phyloP scores from a whole-genome alignment of 2,113 vertebrate genomes.

The Setophaga coronata region DNA sequence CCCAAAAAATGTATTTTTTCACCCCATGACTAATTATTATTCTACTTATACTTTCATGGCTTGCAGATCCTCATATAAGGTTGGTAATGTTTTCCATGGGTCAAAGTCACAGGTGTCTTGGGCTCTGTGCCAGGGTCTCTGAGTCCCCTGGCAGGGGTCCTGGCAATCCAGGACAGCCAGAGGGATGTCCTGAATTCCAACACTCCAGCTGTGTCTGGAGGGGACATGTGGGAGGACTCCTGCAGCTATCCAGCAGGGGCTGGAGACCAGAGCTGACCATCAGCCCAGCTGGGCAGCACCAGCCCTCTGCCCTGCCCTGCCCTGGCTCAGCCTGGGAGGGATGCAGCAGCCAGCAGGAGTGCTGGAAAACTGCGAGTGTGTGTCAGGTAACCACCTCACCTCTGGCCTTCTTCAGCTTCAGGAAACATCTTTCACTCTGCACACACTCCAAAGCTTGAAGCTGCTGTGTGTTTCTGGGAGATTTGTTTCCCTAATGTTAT shows the following conservation, averaged over 20 bases:
- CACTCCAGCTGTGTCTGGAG: neutral
- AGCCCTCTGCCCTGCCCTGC: neutral
- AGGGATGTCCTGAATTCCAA: too few species aligned
- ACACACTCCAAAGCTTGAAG: neutral
- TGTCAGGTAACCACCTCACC: rapidly evolving
- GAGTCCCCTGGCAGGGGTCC: too few species aligned
- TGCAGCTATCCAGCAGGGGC: neutral
- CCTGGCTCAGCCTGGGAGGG: neutral
- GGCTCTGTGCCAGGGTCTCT: too few species aligned
- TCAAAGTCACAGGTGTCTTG: too few species aligned
- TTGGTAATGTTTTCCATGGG: too few species aligned
- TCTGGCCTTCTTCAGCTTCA: neutral
- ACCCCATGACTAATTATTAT: too few species aligned
- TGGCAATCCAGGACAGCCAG: too few species aligned
- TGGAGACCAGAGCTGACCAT: neutral
- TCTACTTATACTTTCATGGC: too few species aligned
- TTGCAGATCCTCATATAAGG: too few species aligned
- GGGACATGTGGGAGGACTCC: neutral
- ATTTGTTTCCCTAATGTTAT: neutral
- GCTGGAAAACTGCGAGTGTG: neutral
- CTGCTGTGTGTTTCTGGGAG: neutral
- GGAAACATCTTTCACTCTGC: neutral
- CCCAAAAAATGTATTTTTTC: too few species aligned
- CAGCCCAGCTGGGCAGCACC: neutral
- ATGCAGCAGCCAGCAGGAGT: neutral